These are phyloP conservation scores for Mesorhabditis spiculigera DNA, from an alignment of 2,888 invertebrate genomes.

Conservation along the genomic window DNA sequence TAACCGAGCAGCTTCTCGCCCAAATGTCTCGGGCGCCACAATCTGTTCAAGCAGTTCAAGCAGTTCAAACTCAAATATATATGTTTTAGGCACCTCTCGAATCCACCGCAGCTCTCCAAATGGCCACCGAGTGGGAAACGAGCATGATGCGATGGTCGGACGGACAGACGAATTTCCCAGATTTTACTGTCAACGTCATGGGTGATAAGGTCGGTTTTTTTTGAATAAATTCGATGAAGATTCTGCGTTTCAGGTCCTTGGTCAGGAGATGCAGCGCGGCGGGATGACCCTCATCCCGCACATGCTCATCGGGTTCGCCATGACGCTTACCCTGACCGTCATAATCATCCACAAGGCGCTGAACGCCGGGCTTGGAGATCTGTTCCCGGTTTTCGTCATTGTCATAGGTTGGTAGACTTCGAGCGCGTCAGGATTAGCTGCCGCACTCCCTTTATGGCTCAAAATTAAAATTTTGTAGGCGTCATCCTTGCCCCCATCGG, in stretches of 20 bases:
- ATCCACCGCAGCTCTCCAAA: slow-evolving; percentile 15
- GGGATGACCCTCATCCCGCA: slow-evolving; percentile 20
- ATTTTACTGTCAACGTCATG: slow-evolving; percentile 18
- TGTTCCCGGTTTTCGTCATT: slow-evolving; percentile 14
- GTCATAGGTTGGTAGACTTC: slow-evolving; percentile 13
- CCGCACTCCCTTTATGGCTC: background rate
- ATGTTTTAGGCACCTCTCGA: slow-evolving; percentile 17
- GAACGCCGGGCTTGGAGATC: background rate
- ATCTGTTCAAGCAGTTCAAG: no score
- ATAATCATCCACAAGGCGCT: background rate
- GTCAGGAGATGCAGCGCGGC: slow-evolving; percentile 21
- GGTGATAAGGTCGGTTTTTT: slow-evolving; percentile 20
- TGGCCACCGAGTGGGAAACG: slow-evolving; percentile 21
- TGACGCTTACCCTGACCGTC: slow-evolving; percentile 12
- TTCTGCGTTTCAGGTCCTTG: slow-evolving; percentile 14
- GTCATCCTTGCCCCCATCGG: slow-evolving; percentile 20
- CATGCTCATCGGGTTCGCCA: slow-evolving; percentile 17
- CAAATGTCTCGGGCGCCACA: no score
- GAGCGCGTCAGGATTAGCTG: background rate
- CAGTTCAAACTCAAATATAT: background rate
- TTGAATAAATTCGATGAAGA: background rate
- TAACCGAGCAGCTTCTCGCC: no score
- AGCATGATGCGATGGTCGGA: slow-evolving; percentile 18
- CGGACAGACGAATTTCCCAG: slow-evolving; percentile 6
- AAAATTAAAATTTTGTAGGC: slow-evolving; percentile 10